Conservation (phyloP, 2,113 vertebrate species). For the Ivindomyrus marchei region DNA sequence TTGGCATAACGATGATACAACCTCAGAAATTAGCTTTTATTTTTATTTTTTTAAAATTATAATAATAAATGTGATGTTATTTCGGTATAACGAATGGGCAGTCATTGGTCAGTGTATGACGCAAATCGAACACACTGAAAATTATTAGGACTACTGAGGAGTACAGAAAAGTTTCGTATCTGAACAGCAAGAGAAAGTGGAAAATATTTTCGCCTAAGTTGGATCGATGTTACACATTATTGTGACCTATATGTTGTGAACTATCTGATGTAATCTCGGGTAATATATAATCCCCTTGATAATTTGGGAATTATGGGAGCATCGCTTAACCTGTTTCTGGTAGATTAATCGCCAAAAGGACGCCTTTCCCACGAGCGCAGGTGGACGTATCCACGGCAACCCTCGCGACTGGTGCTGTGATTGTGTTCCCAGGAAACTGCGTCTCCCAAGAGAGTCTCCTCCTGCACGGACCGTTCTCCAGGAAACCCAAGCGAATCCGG, state of each 20-base stretch:
- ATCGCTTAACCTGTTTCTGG: constrained; percentile 8
- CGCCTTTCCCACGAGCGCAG: neutral
- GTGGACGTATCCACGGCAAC: neutral
- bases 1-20: neutral
- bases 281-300: constrained; percentile 13
- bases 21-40: neutral
- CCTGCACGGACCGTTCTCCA: constrained; percentile 87
- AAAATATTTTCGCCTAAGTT: neutral
- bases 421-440: constrained; percentile 66
- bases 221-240: neutral
- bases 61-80: neutral
- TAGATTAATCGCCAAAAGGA: constrained; percentile 12
- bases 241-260: neutral
- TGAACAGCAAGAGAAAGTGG: neutral
- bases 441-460: constrained; percentile 87
- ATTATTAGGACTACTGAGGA: neutral
- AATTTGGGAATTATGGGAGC: constrained; percentile 1
- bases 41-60: neutral
- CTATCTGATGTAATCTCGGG: neutral
- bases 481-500: constrained; percentile 94
- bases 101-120: neutral
- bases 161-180: neutral
- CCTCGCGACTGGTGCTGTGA: neutral
- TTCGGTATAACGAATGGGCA: neutral
- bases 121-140: neutral